Percentiles rank a stretch among this genome's conserved stretches.
Evolutionary conservation across 2,888 invertebrate species (phyloP).

Genomic region (Perithous albicinctus): DNA sequence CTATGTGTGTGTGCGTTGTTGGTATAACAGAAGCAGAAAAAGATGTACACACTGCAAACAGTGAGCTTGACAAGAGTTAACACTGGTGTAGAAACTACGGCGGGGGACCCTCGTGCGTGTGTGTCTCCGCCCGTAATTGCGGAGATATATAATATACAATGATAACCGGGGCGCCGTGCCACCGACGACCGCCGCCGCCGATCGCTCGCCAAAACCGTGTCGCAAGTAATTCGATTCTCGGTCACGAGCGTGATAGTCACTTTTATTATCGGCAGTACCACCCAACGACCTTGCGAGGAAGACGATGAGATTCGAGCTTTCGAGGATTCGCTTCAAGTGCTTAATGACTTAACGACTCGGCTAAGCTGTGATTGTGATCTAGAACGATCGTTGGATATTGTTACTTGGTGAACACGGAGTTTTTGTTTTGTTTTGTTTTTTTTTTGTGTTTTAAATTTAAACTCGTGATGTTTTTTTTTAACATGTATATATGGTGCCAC

Average conservation of each 20-base stretch:
- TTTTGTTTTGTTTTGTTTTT: not conserved
- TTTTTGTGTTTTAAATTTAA: not conserved
- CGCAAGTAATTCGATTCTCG: slow-evolving; percentile 77
- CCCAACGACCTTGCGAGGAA: slow-evolving; percentile 71
- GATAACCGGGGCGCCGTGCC: slow-evolving; percentile 69
- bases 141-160: slow-evolving; percentile 63
- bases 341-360: slow-evolving; percentile 15
- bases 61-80: not conserved
- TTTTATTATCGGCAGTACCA: slow-evolving; percentile 74
- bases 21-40: not conserved
- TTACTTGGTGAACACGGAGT: not conserved
- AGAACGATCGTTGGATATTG: not conserved
- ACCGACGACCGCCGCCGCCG: slow-evolving; percentile 69
- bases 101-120: not conserved
- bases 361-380: not conserved
- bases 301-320: slow-evolving; percentile 55
- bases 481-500: not conserved
- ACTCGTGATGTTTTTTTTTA: not conserved
- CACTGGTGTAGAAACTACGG: not conserved
- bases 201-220: slow-evolving; percentile 76
- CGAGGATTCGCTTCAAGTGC: slow-evolving; percentile 50
- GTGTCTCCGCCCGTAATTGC: slow-evolving; percentile 15
- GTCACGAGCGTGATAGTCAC: slow-evolving; percentile 75
- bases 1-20: slow-evolving; percentile 9
- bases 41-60: not conserved